Evolutionary conservation across 2,888 invertebrate species (phyloP).

Genomic region (Galerucella pusilla): DNA sequence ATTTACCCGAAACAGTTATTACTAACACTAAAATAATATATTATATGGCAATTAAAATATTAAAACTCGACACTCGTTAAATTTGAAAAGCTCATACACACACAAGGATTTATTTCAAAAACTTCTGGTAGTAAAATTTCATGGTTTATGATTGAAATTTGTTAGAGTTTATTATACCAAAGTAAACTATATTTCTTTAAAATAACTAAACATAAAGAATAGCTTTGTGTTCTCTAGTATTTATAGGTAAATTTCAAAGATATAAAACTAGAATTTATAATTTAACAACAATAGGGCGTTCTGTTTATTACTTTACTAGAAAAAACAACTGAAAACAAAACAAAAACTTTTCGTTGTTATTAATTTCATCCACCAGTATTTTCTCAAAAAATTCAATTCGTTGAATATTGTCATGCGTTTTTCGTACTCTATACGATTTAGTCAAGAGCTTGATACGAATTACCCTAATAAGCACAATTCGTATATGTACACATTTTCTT

Average conservation of each 20-base stretch:
- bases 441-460: too few relatives aligned
- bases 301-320: too few relatives aligned
- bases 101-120: constrained; percentile 4
- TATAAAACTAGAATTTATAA: neutral
- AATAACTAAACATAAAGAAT: neutral
- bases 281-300: neutral
- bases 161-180: constrained; percentile 5
- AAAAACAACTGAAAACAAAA: too few relatives aligned
- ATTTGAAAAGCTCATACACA: neutral
- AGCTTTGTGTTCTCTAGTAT: neutral
- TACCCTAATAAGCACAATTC: too few relatives aligned
- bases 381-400: too few relatives aligned
- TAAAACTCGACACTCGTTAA: constrained; percentile 18
- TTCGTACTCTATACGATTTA: too few relatives aligned
- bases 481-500: too few relatives aligned
- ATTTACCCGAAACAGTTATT: constrained; percentile 5
- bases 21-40: neutral
- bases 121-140: constrained; percentile 19
- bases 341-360: too few relatives aligned
- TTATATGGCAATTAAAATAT: constrained; percentile 4
- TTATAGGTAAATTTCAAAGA: neutral
- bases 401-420: too few relatives aligned
- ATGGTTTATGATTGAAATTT: neutral
- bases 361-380: too few relatives aligned
- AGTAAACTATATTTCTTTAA: neutral